Conservation (phyloP, 2,797 vertebrate species). For the Siniperca scherzeri region DNA sequence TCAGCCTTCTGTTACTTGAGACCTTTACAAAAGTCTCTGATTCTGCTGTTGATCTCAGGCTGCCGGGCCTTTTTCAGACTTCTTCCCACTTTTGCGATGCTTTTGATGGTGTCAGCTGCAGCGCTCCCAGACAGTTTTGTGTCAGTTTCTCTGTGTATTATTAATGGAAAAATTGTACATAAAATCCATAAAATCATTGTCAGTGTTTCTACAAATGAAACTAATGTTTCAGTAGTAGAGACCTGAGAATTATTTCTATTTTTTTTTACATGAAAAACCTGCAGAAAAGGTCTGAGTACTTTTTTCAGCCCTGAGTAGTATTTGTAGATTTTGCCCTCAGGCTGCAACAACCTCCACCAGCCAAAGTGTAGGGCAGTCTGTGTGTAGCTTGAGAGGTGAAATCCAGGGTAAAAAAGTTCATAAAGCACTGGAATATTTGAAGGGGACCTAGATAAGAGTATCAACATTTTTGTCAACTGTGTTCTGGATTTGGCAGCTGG, state of each 20-base stretch:
- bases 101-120: not conserved
- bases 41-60: slow-evolving; percentile 3
- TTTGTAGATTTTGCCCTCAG: not conserved
- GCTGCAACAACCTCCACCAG: not conserved
- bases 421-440: not conserved
- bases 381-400: not conserved
- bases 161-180: not conserved
- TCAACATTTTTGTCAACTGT: not conserved
- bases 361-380: not conserved
- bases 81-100: not conserved
- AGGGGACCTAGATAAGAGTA: not conserved
- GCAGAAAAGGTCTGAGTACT: too few relatives aligned
- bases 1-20: not conserved
- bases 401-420: not conserved
- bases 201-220: not conserved
- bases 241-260: not conserved
- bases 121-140: not conserved
- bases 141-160: not conserved
- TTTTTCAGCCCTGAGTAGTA: not conserved
- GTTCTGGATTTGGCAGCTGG: not conserved
- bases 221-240: not conserved
- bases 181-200: not conserved
- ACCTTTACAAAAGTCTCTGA: not conserved
- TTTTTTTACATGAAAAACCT: not conserved
- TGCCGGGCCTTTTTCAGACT: not conserved